Conservation (phyloP, 2,888 invertebrate species). For the Oscheius sp. region DNA sequence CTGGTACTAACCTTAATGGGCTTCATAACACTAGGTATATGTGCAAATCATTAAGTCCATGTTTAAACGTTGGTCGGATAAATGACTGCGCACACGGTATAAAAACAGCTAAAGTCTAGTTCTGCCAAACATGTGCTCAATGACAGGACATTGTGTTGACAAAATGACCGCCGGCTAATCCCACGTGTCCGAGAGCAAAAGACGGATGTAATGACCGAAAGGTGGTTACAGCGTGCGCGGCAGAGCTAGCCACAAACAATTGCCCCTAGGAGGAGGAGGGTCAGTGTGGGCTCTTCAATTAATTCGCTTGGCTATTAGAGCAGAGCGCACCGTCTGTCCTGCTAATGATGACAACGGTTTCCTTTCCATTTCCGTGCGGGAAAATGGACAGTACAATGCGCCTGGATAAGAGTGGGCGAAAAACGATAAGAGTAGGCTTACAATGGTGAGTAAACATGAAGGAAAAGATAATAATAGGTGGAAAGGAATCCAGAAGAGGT, state of each 20-base stretch:
- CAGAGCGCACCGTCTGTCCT: not conserved
- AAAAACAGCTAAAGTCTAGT: not conserved
- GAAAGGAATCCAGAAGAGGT: not conserved
- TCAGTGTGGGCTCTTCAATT: slow-evolving; percentile 26
- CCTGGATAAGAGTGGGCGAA: not conserved
- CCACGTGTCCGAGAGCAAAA: slow-evolving; percentile 3
- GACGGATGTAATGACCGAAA: slow-evolving; percentile 23
- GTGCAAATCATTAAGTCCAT: no score
- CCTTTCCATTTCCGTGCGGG: slow-evolving; percentile 2
- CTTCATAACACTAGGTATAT: no score
- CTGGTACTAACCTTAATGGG: no score
- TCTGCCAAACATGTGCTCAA: not conserved
- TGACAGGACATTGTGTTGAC: not conserved
- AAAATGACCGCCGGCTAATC: not conserved
- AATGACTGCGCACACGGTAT: no score
- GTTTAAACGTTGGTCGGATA: no score
- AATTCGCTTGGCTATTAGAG: slow-evolving; percentile 21
- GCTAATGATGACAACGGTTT: slow-evolving; percentile 28
- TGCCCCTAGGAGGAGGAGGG: slow-evolving; percentile 10
- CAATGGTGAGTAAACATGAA: not conserved
- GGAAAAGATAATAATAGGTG: not conserved
- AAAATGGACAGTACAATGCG: not conserved
- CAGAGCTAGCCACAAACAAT: slow-evolving; percentile 26
- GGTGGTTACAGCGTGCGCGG: slow-evolving; percentile 26
- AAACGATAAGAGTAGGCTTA: not conserved